phyloP scores from a whole-genome alignment of 2,797 vertebrate species.

The Pyrocephalus nanus region DNA sequence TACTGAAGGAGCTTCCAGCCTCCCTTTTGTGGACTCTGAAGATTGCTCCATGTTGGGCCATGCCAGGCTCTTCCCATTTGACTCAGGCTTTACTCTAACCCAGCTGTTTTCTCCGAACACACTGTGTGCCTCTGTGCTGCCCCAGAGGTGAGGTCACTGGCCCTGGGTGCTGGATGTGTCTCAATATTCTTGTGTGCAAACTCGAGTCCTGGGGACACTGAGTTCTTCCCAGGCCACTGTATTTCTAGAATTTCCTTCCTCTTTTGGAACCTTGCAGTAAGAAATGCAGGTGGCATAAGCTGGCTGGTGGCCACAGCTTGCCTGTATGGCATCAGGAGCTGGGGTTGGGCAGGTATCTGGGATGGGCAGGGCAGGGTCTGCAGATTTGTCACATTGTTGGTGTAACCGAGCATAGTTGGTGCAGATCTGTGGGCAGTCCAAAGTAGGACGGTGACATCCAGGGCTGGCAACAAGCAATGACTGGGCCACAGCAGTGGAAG shows the following conservation, averaged over 20 bases:
- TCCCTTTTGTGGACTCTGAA: background rate
- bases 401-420: accelerated
- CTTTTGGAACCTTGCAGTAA: background rate
- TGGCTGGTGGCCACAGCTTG: accelerated
- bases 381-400: accelerated
- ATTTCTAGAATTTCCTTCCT: background rate
- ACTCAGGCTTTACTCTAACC: background rate
- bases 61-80: background rate
- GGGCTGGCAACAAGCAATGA: background rate
- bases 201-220: background rate
- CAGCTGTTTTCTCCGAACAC: background rate
- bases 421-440: accelerated
- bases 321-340: background rate
- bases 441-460: accelerated
- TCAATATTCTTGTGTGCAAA: background rate
- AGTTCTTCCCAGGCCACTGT: background rate
- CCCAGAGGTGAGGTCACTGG: accelerated
- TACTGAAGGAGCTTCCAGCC: background rate
- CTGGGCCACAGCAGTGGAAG: background rate
- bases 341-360: background rate
- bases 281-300: background rate
- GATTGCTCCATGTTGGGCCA: background rate
- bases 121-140: background rate
- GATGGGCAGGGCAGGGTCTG: background rate
- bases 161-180: background rate